These are phyloP conservation scores for Limulus polyphemus DNA, from an alignment of 2,888 invertebrate genomes.

Conservation along the genomic window DNA sequence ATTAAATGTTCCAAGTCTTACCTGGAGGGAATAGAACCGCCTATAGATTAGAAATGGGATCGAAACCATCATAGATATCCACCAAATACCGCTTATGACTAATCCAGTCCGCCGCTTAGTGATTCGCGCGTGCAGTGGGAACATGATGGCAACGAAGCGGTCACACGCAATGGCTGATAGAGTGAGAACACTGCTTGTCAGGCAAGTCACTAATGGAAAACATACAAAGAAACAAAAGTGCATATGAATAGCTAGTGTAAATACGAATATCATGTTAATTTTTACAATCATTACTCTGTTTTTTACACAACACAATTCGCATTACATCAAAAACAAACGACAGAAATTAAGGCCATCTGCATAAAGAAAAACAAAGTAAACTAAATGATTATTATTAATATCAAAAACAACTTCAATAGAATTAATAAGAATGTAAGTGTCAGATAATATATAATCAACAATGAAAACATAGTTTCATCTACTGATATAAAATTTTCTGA, in stretches of 20 bases:
- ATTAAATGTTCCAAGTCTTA: constrained; percentile 10
- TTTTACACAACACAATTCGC: not conserved
- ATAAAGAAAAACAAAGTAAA: too few species aligned
- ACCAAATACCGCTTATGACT: constrained; percentile 38
- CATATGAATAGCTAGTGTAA: too few species aligned
- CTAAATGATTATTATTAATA: too few species aligned
- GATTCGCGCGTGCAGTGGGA: constrained; percentile 40
- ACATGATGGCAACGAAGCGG: constrained; percentile 41
- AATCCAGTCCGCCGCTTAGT: constrained; percentile 37
- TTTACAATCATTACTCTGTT: too few species aligned
- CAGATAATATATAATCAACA: too few species aligned
- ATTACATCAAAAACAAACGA: too few species aligned
- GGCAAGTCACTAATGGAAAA: constrained; percentile 36
- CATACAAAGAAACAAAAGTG: not conserved
- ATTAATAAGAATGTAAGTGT: too few species aligned
- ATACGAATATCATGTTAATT: too few species aligned
- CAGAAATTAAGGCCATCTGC: too few species aligned
- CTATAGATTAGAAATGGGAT: constrained; percentile 37
- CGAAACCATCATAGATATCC: constrained; percentile 35
- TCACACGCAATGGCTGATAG: constrained; percentile 41
- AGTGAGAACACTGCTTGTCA: constrained; percentile 40
- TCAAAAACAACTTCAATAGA: too few species aligned
- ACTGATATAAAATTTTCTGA: too few species aligned
- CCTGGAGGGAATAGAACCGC: constrained; percentile 29
- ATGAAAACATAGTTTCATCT: too few species aligned